Evolutionary conservation across 2,888 invertebrate genomes (phyloP).

Genomic region (Ceratothoa steindachneri): DNA sequence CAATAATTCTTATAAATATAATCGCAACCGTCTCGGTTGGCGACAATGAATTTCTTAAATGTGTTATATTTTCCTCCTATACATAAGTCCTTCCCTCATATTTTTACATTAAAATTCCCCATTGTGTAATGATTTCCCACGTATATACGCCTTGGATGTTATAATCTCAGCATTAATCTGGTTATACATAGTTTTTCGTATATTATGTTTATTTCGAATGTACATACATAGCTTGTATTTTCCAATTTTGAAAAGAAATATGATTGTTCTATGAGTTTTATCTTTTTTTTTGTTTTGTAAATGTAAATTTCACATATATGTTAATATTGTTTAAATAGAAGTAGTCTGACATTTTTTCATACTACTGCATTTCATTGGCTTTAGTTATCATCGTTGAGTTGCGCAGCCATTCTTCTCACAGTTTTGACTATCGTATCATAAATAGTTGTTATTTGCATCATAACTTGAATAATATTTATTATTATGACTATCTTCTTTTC

Average conservation of each 20-base stretch:
- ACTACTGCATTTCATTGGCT: not conserved
- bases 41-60: not conserved
- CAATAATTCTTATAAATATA: not conserved
- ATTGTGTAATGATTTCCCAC: conserved; percentile 46
- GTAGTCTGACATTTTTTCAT: no score
- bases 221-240: not conserved
- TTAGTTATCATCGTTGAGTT: not conserved
- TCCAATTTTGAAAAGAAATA: not conserved
- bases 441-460: conserved; percentile 44
- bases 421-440: conserved; percentile 39
- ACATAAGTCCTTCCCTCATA: conserved; percentile 42
- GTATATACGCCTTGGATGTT: conserved; percentile 32
- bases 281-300: not conserved
- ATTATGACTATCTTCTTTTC: conserved; percentile 28
- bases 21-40: not conserved
- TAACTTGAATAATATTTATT: conserved; percentile 33
- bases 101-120: conserved; percentile 42
- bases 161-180: conserved; percentile 21
- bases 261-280: not conserved
- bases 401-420: conserved; percentile 29
- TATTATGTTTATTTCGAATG: conserved; percentile 23
- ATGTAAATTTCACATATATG: not conserved
- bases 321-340: no score
- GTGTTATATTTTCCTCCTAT: conserved; percentile 7
- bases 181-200: conserved; percentile 32